Evolutionary conservation across 2,888 invertebrate genomes (phyloP).

Genomic region (Bruchidius siliquastri): DNA sequence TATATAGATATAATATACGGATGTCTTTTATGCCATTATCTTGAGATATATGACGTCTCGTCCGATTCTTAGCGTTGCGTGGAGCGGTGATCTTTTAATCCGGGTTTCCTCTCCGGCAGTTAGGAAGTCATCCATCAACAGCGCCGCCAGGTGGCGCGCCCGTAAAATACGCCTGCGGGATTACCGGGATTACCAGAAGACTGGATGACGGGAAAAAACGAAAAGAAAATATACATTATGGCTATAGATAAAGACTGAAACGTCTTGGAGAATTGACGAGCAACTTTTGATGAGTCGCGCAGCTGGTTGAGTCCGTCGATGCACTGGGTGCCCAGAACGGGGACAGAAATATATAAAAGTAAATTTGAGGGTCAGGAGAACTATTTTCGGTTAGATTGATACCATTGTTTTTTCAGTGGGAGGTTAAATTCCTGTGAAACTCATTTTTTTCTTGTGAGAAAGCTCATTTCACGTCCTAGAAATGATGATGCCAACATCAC

Average conservation of each 20-base stretch:
- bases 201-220: neutral
- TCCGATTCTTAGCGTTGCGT: neutral
- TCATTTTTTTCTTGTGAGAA: too few relatives aligned
- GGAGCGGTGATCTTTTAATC: neutral
- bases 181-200: neutral
- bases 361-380: too few relatives aligned
- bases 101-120: neutral
- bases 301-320: neutral
- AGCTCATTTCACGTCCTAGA: too few relatives aligned
- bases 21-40: neutral
- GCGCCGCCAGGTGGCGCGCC: neutral
- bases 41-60: neutral
- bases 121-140: neutral
- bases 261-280: neutral
- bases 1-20: neutral
- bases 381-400: too few relatives aligned
- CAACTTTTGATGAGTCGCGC: neutral
- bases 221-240: neutral
- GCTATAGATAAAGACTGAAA: neutral
- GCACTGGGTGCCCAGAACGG: neutral
- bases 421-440: too few relatives aligned
- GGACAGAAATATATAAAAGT: too few relatives aligned
- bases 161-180: slow-evolving; percentile 1
- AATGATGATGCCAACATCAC: too few relatives aligned
- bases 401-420: too few relatives aligned